phyloP scores from a whole-genome alignment of 2,797 vertebrate species.

The Alca torda region DNA sequence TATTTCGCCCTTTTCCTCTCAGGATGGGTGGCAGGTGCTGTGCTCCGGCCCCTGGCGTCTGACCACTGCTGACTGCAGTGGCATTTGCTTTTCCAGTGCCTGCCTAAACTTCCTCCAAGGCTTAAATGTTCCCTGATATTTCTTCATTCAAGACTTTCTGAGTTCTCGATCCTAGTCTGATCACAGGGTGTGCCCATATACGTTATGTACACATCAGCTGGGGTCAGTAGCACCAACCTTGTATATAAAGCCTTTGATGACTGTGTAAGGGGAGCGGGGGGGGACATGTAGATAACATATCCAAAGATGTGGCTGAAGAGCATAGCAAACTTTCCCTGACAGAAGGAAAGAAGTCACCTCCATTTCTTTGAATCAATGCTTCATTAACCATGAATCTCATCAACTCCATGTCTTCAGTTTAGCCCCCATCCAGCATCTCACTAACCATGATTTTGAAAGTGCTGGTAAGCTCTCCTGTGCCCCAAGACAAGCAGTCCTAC shows the following conservation, averaged over 20 bases:
- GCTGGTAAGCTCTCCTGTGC: neutral
- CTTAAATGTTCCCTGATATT: neutral
- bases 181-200: neutral
- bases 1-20: neutral
- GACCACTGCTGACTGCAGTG: neutral
- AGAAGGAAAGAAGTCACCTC: neutral
- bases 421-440: neutral
- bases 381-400: neutral
- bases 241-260: neutral
- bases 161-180: neutral
- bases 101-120: neutral
- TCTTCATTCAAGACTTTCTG: neutral
- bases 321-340: neutral
- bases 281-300: neutral
- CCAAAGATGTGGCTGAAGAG: neutral
- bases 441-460: neutral
- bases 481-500: neutral
- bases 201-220: rapidly evolving
- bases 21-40: neutral
- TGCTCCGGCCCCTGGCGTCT: neutral
- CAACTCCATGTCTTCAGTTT: neutral
- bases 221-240: neutral
- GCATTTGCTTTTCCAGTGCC: neutral
- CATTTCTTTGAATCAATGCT: neutral
- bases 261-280: rapidly evolving